These are phyloP conservation scores for Cryptocephalus moraei DNA, from an alignment of 2,888 invertebrate species.

Conservation along the genomic window DNA sequence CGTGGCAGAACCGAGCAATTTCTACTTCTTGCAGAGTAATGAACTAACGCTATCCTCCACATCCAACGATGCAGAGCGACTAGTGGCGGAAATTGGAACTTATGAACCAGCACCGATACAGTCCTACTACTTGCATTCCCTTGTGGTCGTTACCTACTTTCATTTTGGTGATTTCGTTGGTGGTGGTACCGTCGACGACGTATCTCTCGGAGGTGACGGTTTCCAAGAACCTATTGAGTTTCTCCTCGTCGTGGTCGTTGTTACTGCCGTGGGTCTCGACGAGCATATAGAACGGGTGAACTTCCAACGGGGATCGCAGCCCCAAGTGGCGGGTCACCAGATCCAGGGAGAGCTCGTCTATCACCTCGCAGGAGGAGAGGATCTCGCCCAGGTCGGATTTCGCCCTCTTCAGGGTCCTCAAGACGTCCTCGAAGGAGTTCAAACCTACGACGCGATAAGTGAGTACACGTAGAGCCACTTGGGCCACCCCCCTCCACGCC, in stretches of 20 bases:
- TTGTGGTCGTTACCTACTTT: too few species aligned
- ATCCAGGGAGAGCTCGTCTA: constrained; percentile 68
- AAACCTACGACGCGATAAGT: constrained; percentile 60
- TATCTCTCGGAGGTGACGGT: constrained; percentile 58
- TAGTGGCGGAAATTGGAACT: too few species aligned
- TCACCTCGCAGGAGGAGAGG: constrained; percentile 91
- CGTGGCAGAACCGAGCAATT: too few species aligned
- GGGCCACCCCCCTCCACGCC: too few species aligned
- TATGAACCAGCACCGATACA: too few species aligned
- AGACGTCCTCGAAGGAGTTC: constrained; percentile 64
- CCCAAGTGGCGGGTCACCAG: constrained; percentile 52
- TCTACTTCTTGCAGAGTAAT: too few species aligned
- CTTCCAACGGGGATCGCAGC: constrained; percentile 49
- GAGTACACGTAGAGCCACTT: too few species aligned
- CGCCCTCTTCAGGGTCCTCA: constrained; percentile 65
- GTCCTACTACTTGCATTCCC: too few species aligned
- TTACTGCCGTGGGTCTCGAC: constrained; percentile 86
- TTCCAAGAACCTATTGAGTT: constrained; percentile 69
- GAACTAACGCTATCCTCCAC: too few species aligned
- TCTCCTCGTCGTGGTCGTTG: constrained; percentile 75
- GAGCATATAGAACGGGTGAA: constrained; percentile 73
- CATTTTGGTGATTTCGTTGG: constrained; percentile 74
- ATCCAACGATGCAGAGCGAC: background rate
- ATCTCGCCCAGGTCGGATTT: constrained; percentile 76
- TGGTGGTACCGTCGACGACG: constrained; percentile 74